These are phyloP conservation scores for Bettongia penicillata DNA, from an alignment of 2,113 vertebrate genomes.

Conservation along the genomic window DNA sequence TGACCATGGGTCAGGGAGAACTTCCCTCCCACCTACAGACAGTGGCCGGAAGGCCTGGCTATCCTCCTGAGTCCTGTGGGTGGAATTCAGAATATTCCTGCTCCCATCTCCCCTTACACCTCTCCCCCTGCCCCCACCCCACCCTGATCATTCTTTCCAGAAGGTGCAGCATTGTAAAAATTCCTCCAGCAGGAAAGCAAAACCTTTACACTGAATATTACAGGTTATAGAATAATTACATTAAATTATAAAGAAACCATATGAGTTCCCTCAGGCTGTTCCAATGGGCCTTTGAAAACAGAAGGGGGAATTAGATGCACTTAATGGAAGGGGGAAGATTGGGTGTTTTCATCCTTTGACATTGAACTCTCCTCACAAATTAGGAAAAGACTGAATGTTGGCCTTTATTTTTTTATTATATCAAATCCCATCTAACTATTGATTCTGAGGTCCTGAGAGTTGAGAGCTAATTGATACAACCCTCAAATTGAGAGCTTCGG, in stretches of 20 bases:
- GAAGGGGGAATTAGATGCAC: neutral
- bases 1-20: neutral
- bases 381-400: neutral
- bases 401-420: slow-evolving; percentile 19
- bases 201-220: neutral
- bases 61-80: neutral
- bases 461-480: slow-evolving; percentile 24
- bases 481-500: neutral
- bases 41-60: neutral
- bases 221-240: slow-evolving; percentile 26
- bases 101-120: neutral
- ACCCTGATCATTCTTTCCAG: neutral
- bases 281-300: neutral
- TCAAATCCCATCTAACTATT: slow-evolving; percentile 22
- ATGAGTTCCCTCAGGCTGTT: slow-evolving; percentile 2
- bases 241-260: neutral
- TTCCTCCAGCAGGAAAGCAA: neutral
- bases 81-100: neutral
- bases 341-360: slow-evolving; percentile 7
- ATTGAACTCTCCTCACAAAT: neutral
- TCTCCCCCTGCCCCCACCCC: neutral
- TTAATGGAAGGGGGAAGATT: neutral
- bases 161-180: neutral
- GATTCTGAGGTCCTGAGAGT: slow-evolving; percentile 27
- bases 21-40: neutral